These are phyloP conservation scores for Matsumyia berberina DNA, from an alignment of 2,888 invertebrate species.

Conservation along the genomic window DNA sequence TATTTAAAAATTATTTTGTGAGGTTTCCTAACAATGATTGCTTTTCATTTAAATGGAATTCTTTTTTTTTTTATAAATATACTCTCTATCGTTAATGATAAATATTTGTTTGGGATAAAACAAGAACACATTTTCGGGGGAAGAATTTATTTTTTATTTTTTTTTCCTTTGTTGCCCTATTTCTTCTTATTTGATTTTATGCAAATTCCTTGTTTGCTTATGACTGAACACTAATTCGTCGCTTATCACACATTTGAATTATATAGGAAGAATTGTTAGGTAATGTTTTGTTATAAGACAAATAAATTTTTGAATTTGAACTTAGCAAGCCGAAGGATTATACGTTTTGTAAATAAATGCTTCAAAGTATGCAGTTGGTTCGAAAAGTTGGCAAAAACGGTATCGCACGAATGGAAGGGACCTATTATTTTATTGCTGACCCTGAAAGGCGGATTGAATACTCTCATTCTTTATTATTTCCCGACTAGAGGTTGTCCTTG, in stretches of 20 bases:
- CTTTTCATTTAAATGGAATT: constrained; percentile 54
- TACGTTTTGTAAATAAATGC: not conserved
- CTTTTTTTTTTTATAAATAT: constrained; percentile 77
- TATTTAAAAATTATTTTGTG: constrained; percentile 44
- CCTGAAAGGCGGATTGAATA: too few relatives aligned
- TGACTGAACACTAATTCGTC: constrained; percentile 63
- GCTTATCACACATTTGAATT: constrained; percentile 55
- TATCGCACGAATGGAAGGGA: too few relatives aligned
- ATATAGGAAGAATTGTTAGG: constrained; percentile 43
- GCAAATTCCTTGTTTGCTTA: constrained; percentile 62
- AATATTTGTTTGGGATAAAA: constrained; percentile 57
- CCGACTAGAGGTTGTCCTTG: too few relatives aligned
- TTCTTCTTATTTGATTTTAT: constrained; percentile 22
- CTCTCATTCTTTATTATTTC: too few relatives aligned
- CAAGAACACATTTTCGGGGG: constrained; percentile 69
- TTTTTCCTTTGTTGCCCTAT: constrained; percentile 2
- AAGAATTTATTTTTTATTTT: not conserved
- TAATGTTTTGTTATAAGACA: not conserved
- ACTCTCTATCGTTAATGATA: constrained; percentile 58
- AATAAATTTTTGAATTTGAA: constrained; percentile 9
- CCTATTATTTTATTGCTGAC: too few relatives aligned
- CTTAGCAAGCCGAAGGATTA: constrained; percentile 8
- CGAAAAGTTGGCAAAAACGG: not conserved
- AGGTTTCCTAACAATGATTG: constrained; percentile 70
- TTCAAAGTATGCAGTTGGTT: constrained; percentile 16